Conservation (phyloP, 2,888 invertebrate genomes). For the Macaria liturata region DNA sequence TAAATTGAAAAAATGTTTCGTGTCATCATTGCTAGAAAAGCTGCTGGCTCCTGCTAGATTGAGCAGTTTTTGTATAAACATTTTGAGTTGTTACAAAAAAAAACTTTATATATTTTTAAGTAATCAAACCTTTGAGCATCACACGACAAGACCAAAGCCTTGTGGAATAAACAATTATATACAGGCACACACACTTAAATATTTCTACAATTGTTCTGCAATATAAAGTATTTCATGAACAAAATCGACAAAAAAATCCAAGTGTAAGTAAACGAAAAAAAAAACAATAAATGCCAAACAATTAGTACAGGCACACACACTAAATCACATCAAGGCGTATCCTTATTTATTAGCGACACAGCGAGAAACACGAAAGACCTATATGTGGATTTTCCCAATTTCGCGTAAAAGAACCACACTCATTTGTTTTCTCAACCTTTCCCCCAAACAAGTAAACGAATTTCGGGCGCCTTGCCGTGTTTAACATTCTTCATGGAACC, state of each 20-base stretch:
- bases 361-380: slow-evolving; percentile 25
- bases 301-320: too few species aligned
- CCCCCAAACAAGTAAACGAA: slow-evolving; percentile 61
- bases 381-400: slow-evolving; percentile 53
- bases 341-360: slow-evolving; percentile 4
- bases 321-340: background rate
- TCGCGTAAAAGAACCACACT: slow-evolving; percentile 63
- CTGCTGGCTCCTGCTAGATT: slow-evolving; percentile 26
- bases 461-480: slow-evolving; percentile 54
- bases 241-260: too few species aligned
- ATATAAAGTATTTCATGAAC: too few species aligned
- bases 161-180: too few species aligned
- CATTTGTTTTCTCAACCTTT: slow-evolving; percentile 58
- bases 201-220: too few species aligned
- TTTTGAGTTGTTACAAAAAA: too few species aligned
- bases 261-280: too few species aligned
- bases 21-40: slow-evolving; percentile 20
- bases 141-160: too few species aligned
- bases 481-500: slow-evolving; percentile 58
- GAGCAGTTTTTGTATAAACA: slow-evolving; percentile 9
- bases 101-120: too few species aligned
- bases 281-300: too few species aligned
- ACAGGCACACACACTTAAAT: too few species aligned
- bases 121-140: too few species aligned
- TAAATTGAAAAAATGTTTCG: slow-evolving; percentile 31